Conservation (phyloP, 2,888 invertebrate species). For the Heterodera filipjevi region DNA sequence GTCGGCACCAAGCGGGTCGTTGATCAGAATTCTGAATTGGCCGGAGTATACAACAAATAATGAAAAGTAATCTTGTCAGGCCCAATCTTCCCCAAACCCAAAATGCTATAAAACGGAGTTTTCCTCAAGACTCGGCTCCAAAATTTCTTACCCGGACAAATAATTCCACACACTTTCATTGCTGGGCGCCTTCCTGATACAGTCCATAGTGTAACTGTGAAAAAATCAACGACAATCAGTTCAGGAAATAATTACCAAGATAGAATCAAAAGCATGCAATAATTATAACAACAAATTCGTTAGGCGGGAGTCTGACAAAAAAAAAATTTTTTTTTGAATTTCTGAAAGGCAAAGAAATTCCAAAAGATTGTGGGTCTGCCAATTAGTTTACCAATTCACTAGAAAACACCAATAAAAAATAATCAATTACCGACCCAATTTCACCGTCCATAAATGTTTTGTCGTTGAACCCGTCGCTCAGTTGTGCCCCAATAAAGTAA, state of each 20-base stretch:
- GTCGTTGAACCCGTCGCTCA: constrained; percentile 47
- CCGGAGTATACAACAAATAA: neutral
- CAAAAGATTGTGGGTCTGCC: too few relatives aligned
- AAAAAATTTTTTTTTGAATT: too few relatives aligned
- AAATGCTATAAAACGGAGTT: neutral
- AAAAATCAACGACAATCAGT: constrained; percentile 11
- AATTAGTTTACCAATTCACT: too few relatives aligned
- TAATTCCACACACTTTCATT: constrained; percentile 99
- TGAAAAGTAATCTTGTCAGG: too few relatives aligned
- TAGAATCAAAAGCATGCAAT: too few relatives aligned
- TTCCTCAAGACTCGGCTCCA: constrained; percentile 10
- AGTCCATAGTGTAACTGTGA: constrained; percentile 28
- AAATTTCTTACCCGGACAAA: constrained; percentile 74
- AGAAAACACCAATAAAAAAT: too few relatives aligned
- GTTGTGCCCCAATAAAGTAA: constrained; percentile 70
- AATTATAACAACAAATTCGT: too few relatives aligned
- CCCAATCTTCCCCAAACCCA: too few relatives aligned
- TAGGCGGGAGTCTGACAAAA: too few relatives aligned
- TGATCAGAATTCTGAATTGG: constrained; percentile 11
- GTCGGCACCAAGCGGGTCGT: constrained; percentile 17
- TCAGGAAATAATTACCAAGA: too few relatives aligned
- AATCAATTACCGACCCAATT: constrained; percentile 70
- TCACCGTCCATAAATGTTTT: constrained; percentile 79
- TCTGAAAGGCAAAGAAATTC: too few relatives aligned
- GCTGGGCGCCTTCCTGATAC: constrained; percentile 81